Base-by-base conservation (phyloP, 2,113 vertebrate genomes). In the Microcebus jonahi region DNA sequence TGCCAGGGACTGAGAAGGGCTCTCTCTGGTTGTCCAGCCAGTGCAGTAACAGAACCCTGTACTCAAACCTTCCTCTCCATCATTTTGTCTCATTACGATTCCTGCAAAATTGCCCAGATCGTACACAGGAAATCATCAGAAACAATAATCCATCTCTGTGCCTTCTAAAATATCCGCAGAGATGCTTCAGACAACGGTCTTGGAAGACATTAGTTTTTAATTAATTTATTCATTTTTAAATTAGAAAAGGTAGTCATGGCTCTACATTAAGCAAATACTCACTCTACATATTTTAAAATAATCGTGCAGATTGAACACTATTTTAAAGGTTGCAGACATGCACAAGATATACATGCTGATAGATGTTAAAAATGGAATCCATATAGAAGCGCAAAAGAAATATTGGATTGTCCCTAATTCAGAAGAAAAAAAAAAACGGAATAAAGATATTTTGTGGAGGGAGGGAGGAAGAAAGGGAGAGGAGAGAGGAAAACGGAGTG, bases 101-200 rank as follows among this genome's bases (percentile, higher is more conserved):
- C 48, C n/a, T 50, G 21, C 12, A 7, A 23, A 68, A 61, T 55
- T 5, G 17, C 59, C 63, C 27, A 48, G 10, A 65, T 36, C 39
- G 84, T 79, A 91, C 96, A 86, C 82, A 59, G 93, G 95, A 90
- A 55, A 93, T 98, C 94, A 92, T 96, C 96, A 95, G 97, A 95
- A 84, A 95, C 53, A 17, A 63, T 36, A 86, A 93, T 97, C 91
- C 73, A 50, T 96, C 88, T 95, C 65, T 76, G 50, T 21, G 80
- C 57, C 36, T 97, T 96, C 90, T 92, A 97, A 88, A 20, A 39
- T 50, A 80, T 93, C 91, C 86, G 73, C 79, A 80, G 75, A 93
- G 88, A 96, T 45, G 53, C 23, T 97, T 93, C 90, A 90, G 71
- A 82, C 91, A 85, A 65, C 29, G 1, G n/a, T 65, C 36, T 92